These are phyloP conservation scores for Acipenser transmontanus DNA, from an alignment of 2,797 vertebrate genomes.

Conservation along the genomic window DNA sequence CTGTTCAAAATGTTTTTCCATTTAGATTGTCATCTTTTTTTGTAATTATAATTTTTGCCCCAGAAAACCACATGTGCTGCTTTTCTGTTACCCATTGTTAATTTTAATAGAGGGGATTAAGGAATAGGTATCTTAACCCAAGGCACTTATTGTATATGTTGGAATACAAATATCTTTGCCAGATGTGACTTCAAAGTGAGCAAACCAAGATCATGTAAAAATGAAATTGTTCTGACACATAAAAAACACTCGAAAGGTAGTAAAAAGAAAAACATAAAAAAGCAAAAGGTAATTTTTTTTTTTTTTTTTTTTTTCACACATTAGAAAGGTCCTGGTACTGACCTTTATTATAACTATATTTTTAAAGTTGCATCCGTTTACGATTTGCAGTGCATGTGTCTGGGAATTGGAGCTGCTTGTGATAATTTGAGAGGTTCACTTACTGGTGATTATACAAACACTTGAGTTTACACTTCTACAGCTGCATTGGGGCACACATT, in stretches of 20 bases:
- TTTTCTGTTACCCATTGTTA: neutral
- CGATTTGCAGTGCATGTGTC: slow-evolving; percentile 13
- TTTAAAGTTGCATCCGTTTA: slow-evolving; percentile 13
- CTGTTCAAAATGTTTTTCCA: neutral
- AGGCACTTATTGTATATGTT: neutral
- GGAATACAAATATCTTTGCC: neutral
- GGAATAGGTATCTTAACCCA: neutral
- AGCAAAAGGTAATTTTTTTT: neutral
- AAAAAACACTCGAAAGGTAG: neutral
- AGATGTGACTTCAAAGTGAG: slow-evolving; percentile 3
- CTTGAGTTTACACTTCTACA: slow-evolving; percentile 61
- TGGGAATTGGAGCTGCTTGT: slow-evolving; percentile 1
- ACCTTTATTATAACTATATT: neutral
- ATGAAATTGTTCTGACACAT: slow-evolving; percentile 1
- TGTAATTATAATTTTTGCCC: neutral
- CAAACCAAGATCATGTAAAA: neutral
- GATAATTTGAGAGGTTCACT: slow-evolving; percentile 68
- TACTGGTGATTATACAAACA: slow-evolving; percentile 64
- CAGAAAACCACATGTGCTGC: neutral
- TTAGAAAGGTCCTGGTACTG: slow-evolving; percentile 5
- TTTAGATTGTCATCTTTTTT: neutral
- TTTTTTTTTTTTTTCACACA: neutral
- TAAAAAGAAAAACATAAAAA: neutral
- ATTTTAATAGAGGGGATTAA: neutral
- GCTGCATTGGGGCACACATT: slow-evolving; percentile 61